Conservation (phyloP, 53 echinoderm and acorn worm species). For the Patiria pectinifera region DNA sequence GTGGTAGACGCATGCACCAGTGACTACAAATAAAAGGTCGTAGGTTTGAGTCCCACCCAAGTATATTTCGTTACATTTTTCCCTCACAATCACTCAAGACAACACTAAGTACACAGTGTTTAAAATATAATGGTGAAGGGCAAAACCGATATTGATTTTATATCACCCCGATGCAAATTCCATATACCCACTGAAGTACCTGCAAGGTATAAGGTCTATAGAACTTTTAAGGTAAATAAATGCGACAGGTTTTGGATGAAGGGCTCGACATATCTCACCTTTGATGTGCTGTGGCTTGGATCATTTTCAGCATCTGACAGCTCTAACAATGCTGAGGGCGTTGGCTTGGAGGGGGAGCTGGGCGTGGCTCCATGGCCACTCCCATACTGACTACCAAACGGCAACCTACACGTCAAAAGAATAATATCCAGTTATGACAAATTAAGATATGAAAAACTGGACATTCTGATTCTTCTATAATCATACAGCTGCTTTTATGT, state of each 20-base stretch:
- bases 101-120: no score
- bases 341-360: slow-evolving; percentile 80
- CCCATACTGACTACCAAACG: neutral
- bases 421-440: neutral
- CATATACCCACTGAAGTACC: neutral
- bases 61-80: no score
- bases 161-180: no score
- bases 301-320: slow-evolving; percentile 85
- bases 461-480: no score
- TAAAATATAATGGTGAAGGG: no score
- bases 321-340: slow-evolving; percentile 80
- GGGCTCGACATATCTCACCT: slow-evolving; percentile 1
- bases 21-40: no score
- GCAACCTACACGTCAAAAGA: neutral
- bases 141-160: no score
- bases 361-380: neutral
- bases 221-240: neutral
- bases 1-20: no score
- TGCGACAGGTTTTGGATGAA: neutral
- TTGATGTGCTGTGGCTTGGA: neutral
- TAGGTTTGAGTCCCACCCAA: no score
- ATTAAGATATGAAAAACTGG: no score
- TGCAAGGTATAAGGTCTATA: neutral
- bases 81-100: no score
- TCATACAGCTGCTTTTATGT: no score